Evolutionary conservation across 2,113 vertebrate genomes (phyloP).

Genomic region (Chitala chitala): DNA sequence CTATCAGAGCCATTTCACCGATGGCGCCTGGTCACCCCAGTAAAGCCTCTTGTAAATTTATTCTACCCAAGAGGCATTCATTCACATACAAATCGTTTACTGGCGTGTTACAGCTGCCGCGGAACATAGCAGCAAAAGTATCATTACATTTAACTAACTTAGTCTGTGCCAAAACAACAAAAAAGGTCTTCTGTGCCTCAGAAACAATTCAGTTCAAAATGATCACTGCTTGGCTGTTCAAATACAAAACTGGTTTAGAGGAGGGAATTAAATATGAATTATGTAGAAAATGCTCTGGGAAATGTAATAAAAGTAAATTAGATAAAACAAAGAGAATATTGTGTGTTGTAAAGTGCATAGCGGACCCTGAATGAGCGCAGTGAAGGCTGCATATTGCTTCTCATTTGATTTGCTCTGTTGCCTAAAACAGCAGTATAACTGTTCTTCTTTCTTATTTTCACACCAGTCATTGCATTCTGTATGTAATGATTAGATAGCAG

Average conservation of each 20-base stretch:
- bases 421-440: too few species aligned
- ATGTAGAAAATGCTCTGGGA: background rate
- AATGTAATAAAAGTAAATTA: slow-evolving; percentile 4
- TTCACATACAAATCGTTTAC: background rate
- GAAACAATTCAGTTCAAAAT: slow-evolving; percentile 12
- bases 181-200: background rate
- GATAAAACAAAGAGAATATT: slow-evolving; percentile 17
- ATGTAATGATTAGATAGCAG: too few species aligned
- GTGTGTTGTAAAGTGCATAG: slow-evolving; percentile 9
- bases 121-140: background rate
- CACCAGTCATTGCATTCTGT: too few species aligned
- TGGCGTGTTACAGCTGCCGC: background rate
- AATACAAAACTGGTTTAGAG: slow-evolving; percentile 2
- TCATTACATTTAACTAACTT: slow-evolving; percentile 1
- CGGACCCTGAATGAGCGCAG: background rate
- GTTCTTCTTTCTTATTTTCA: too few species aligned
- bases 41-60: background rate
- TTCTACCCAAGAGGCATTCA: background rate
- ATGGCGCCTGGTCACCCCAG: background rate
- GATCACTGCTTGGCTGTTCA: background rate
- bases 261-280: slow-evolving; percentile 21
- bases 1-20: background rate
- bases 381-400: background rate
- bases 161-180: background rate
- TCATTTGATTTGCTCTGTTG: background rate